phyloP scores from a whole-genome alignment of 1,140 invertebrate species.

The Theocolax elegans region DNA sequence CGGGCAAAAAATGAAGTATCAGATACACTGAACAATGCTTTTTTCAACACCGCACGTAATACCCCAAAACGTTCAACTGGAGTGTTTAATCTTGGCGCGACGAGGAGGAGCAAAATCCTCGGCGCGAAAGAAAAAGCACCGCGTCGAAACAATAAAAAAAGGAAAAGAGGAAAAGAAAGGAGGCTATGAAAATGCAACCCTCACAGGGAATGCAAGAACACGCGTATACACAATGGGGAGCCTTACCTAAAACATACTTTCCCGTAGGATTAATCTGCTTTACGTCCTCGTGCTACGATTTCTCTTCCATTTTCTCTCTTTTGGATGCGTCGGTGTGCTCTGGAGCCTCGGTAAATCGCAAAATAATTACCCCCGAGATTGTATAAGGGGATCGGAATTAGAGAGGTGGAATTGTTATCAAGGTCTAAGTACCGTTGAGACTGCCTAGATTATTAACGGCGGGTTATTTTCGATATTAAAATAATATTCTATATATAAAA shows the following conservation, averaged over 20 bases:
- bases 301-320: not conserved
- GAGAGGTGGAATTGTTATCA: not conserved
- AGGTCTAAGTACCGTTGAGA: not conserved
- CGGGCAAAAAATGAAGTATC: too few relatives aligned
- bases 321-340: not conserved
- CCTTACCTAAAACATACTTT: not conserved
- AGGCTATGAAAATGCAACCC: not conserved
- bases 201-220: slow-evolving; percentile 23
- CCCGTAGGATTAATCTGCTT: slow-evolving; percentile 27
- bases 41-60: too few relatives aligned
- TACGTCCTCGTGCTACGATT: not conserved
- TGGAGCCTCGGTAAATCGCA: slow-evolving; percentile 15
- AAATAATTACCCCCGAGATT: slow-evolving; percentile 31
- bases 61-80: too few relatives aligned
- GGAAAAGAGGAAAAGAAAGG: not conserved
- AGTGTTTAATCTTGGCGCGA: slow-evolving; percentile 9
- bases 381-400: slow-evolving; percentile 2
- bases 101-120: too few relatives aligned
- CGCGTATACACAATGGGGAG: slow-evolving; percentile 11
- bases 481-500: too few relatives aligned
- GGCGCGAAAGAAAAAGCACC: too few relatives aligned
- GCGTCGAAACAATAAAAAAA: not conserved
- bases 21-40: too few relatives aligned
- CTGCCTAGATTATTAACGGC: too few relatives aligned
- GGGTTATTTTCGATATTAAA: too few relatives aligned